Conservation (phyloP, 1,140 invertebrate genomes). For the Elymnias hypermnestra region DNA sequence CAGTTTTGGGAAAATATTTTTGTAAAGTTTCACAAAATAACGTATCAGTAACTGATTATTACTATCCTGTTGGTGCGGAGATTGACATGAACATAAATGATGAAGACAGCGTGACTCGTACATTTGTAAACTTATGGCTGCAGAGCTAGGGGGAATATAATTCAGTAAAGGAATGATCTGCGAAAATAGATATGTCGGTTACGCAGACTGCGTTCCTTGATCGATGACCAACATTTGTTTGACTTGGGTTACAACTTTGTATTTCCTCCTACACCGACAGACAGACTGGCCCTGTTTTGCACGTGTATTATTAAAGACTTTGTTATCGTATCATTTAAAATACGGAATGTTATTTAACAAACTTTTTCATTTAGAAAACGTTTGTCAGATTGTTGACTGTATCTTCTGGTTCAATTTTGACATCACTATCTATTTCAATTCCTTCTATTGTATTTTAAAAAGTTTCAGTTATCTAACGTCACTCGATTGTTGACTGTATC, state of each 20-base stretch:
- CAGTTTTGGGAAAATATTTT: neutral
- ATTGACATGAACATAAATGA: constrained; percentile 30
- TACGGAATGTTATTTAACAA: too few relatives aligned
- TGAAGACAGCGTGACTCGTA: constrained; percentile 29
- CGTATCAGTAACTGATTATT: constrained; percentile 13
- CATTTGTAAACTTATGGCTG: constrained; percentile 30
- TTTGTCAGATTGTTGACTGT: too few relatives aligned
- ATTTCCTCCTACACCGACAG: too few relatives aligned
- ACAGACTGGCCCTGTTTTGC: too few relatives aligned
- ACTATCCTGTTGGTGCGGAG: constrained; percentile 19
- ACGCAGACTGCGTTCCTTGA: constrained; percentile 48
- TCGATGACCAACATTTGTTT: constrained; percentile 58
- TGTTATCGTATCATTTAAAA: too few relatives aligned
- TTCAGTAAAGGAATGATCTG: constrained; percentile 62
- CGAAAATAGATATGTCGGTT: constrained; percentile 64
- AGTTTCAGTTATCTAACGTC: too few relatives aligned
- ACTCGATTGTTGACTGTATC: too few relatives aligned
- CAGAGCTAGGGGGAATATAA: constrained; percentile 47
- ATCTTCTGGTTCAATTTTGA: too few relatives aligned
- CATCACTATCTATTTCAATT: too few relatives aligned
- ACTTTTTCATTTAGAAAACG: too few relatives aligned
- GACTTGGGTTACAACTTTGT: constrained; percentile 35
- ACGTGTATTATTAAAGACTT: too few relatives aligned
- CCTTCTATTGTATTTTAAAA: too few relatives aligned
- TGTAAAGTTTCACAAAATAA: neutral